Base-by-base conservation (phyloP, 2,888 invertebrate genomes). In the Agonum fuliginosum region DNA sequence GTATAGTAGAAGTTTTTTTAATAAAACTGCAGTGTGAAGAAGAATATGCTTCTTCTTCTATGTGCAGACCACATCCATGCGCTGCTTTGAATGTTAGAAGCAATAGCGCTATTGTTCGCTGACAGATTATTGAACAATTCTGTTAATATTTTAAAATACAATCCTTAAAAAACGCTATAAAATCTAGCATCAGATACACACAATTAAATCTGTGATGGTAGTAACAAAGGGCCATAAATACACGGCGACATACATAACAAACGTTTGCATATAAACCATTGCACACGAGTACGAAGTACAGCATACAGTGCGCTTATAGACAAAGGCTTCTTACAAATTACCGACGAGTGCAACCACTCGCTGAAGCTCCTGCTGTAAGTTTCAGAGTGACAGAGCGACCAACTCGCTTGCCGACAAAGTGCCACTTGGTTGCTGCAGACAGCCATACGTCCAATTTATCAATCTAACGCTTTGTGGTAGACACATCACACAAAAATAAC, bases 191-290 rank as follows among this genome's bases (percentile, higher is more conserved):
- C 58, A 58, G 58, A 58, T 27, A 14, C 30, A 58, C 58, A 65
- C 65, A 69, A 69, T 69, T 43, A 69, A 43, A 69, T 69, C 37
- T 2, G 43, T 12, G 34, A 43, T 24, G 24, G 41, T 67, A 51
- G 10, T 54, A 72, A 72, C 72, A 72, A 72, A 72, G 72, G 72
- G 14, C 72, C 14, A 72, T 72, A 72, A 72, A 72, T 72, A 72
- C 20, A 14, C 17, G 1, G 69, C 24, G 34, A 51, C 48, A 41
- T 48, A 19, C 6, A 51, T n/a, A 72, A 51, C 51, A 72, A 51
- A 30, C 17, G 30, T 51, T 54, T 72, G 72, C 51, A 72, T 72
- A 72, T 30, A 30, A 65, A 65, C 17, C 19, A 51, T 51, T 54
- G 19, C 70, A 65, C 37, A 65, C 20, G 54, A 14, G 20, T n/a